phyloP scores from a whole-genome alignment of 2,888 invertebrate species.

The Sinhomidia bicolor region DNA sequence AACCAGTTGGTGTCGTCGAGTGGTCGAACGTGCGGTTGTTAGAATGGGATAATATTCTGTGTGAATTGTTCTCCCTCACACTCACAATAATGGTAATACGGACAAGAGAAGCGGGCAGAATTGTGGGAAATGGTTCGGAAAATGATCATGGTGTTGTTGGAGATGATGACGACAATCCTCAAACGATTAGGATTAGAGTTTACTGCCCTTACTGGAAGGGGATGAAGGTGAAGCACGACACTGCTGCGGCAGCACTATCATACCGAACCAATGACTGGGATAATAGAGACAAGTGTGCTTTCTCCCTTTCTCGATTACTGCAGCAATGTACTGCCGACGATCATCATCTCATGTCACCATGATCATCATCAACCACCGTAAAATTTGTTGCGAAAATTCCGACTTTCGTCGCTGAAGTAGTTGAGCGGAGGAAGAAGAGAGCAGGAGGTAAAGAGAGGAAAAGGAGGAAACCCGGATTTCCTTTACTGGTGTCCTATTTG shows the following conservation, averaged over 20 bases:
- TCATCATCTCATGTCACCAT: neutral
- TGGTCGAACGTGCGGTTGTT: no score
- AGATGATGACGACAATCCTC: neutral
- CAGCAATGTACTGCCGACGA: neutral
- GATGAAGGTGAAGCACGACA: neutral
- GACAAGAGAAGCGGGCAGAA: no score
- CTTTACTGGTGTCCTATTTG: conserved; percentile 54
- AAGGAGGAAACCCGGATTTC: conserved; percentile 62
- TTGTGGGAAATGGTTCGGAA: no score
- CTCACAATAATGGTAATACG: no score
- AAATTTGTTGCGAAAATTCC: conserved; percentile 64
- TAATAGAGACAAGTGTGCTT: no score
- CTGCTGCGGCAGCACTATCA: no score
- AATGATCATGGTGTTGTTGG: neutral
- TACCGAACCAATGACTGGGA: no score
- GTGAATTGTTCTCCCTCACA: no score
- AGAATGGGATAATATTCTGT: no score
- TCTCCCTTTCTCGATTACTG: neutral
- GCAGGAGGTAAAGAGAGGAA: neutral
- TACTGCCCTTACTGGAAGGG: neutral
- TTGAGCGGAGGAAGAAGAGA: neutral
- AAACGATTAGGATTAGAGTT: no score
- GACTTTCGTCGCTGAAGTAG: neutral
- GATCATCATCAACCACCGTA: conserved; percentile 44
- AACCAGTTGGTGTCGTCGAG: no score